Evolutionary conservation across 2,888 invertebrate species (phyloP), one percentile per base, ranked within the genome.

Genomic region (Rugalucina vietnamica): DNA sequence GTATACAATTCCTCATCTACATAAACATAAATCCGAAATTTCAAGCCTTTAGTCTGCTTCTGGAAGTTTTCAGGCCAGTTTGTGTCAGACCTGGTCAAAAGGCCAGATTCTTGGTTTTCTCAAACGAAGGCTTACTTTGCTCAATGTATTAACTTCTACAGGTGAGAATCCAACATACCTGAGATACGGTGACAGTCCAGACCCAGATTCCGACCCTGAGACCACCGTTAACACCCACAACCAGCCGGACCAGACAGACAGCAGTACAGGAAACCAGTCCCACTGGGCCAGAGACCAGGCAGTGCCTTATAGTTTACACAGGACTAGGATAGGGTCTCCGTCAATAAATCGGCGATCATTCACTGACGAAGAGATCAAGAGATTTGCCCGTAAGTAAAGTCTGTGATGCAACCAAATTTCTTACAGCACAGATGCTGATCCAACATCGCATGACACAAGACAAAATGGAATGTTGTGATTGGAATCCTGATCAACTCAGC

Each of bases 301-400:
- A 3, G 12, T 8, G 29, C 72, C 72, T 24, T 85, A 76, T 39
- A 57, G 70, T 14, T 79, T 81, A 34, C 81, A 79, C 57, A 81
- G 88, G 50, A 87, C 88, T 27, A 73, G 81, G 12, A 82, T 85
- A 69, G 90, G 88, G 12, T 87, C 90, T 0, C 90, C 90, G 14
- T 81, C 85, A 12, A 82, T 90, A 27, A 80, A 73, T 50, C 57
- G 88, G 24, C 65, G 76, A 24, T 88, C 85, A 1, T 84, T 86
- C 69, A 84, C 88, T 8, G 81, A 88, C 37, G 87, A 88, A 12
- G 84, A 90, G 60, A 57, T 87, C 24, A 50, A 81, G 36, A 81
- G 50, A 50, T 88, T 88, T 75, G 77, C 36, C 71, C 57, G 86
- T 88, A 84, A 81, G 82, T 80, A 10, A 80, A 2, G 1, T 21